Conservation (phyloP, 2,113 vertebrate genomes). For the Stegastes partitus region DNA sequence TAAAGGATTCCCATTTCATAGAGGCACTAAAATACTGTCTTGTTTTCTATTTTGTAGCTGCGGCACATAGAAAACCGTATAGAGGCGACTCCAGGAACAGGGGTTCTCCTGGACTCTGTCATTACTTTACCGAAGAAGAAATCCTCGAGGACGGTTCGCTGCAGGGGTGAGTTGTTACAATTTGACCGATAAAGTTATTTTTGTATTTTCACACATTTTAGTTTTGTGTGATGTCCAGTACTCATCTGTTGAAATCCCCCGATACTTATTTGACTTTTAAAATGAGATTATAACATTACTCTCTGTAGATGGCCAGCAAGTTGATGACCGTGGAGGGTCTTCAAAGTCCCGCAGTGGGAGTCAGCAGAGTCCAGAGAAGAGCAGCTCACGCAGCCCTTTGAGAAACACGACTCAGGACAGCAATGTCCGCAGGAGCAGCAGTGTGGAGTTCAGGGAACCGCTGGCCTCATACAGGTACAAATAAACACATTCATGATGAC, state of each 20-base stretch:
- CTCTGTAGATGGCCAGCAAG: conserved; percentile 77
- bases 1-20: background rate
- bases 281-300: background rate
- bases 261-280: background rate
- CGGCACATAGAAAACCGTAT: conserved; percentile 94
- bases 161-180: conserved; percentile 85
- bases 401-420: conserved; percentile 92
- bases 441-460: conserved; percentile 91
- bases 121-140: conserved; percentile 91
- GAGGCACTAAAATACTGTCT: background rate
- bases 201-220: background rate
- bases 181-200: background rate
- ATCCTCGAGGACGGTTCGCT: conserved; percentile 84
- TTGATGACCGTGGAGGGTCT: conserved; percentile 72
- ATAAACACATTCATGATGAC: background rate
- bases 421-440: conserved; percentile 88
- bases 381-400: conserved; percentile 90
- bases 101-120: conserved; percentile 87
- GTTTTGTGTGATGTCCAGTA: background rate
- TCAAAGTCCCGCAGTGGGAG: conserved; percentile 79
- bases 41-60: conserved; percentile 82
- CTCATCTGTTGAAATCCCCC: background rate
- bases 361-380: conserved; percentile 88
- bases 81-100: conserved; percentile 88
- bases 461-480: conserved; percentile 90